These are phyloP conservation scores for Spodoptera littoralis DNA, from an alignment of 2,888 invertebrate genomes.

Conservation along the genomic window DNA sequence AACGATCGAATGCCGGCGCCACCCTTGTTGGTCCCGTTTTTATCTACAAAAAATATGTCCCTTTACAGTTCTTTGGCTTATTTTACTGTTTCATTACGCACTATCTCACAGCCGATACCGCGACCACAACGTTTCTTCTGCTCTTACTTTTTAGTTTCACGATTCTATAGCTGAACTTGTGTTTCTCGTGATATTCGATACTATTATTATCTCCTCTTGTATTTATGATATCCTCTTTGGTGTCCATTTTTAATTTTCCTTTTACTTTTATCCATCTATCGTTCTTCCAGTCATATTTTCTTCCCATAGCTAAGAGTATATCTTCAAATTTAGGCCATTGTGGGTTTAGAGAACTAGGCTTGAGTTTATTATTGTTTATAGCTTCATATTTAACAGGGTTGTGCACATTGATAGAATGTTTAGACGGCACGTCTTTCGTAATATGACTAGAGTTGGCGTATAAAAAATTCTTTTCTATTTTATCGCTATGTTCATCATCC, in stretches of 20 bases:
- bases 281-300: conserved; percentile 85
- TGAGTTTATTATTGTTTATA: conserved; percentile 37
- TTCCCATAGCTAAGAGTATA: conserved; percentile 78
- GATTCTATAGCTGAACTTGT: conserved; percentile 82
- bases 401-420: conserved; percentile 21
- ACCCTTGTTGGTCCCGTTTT: conserved; percentile 80
- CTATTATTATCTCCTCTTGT: conserved; percentile 59
- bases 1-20: conserved; percentile 62
- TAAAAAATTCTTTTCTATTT: conserved; percentile 50
- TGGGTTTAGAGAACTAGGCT: conserved; percentile 34
- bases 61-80: conserved; percentile 49
- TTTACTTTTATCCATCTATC: conserved; percentile 85
- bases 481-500: conserved; percentile 52
- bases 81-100: conserved; percentile 40
- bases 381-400: conserved; percentile 27
- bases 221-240: conserved; percentile 37
- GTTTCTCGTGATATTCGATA: conserved; percentile 73
- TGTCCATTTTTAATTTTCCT: conserved; percentile 66
- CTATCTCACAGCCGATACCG: conserved; percentile 85
- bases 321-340: conserved; percentile 84
- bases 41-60: conserved; percentile 72
- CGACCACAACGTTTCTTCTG: conserved; percentile 82
- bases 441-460: conserved; percentile 36
- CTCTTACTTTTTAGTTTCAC: conserved; percentile 82
- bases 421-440: conserved; percentile 35